These are phyloP conservation scores for Rhagoletis zephyria DNA, from an alignment of 1,140 invertebrate genomes.

Conservation along the genomic window DNA sequence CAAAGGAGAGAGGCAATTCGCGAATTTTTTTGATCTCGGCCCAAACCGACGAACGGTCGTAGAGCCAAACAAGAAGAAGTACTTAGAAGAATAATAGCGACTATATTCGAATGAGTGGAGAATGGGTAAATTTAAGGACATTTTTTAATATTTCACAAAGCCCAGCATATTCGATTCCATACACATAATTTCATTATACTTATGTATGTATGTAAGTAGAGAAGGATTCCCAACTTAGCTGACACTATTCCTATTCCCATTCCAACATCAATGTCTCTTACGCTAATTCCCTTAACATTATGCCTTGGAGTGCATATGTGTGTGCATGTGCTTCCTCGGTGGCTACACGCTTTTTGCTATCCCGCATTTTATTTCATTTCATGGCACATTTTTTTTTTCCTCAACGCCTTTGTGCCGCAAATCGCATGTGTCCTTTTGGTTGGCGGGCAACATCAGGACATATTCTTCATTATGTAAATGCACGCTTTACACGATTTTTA, in stretches of 20 bases:
- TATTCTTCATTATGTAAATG: constrained; percentile 73
- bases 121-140: no score
- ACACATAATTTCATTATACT: no score
- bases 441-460: constrained; percentile 59
- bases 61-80: no score
- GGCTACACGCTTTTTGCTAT: not conserved
- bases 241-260: not conserved
- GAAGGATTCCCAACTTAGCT: not conserved
- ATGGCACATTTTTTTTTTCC: constrained; percentile 40
- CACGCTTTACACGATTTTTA: constrained; percentile 65
- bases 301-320: not conserved
- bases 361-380: constrained; percentile 47
- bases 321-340: not conserved
- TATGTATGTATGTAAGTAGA: not conserved
- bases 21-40: no score
- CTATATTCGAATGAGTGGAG: no score
- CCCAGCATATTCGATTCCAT: no score
- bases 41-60: no score
- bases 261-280: not conserved
- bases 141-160: no score
- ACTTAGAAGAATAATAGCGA: no score
- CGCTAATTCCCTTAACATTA: constrained; percentile 15
- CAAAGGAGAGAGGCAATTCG: no score
- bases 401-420: constrained; percentile 40
- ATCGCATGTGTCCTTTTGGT: constrained; percentile 50